Evolutionary conservation across 1,140 invertebrate genomes (phyloP).

Genomic region (Macrosteles quadrilineatus): DNA sequence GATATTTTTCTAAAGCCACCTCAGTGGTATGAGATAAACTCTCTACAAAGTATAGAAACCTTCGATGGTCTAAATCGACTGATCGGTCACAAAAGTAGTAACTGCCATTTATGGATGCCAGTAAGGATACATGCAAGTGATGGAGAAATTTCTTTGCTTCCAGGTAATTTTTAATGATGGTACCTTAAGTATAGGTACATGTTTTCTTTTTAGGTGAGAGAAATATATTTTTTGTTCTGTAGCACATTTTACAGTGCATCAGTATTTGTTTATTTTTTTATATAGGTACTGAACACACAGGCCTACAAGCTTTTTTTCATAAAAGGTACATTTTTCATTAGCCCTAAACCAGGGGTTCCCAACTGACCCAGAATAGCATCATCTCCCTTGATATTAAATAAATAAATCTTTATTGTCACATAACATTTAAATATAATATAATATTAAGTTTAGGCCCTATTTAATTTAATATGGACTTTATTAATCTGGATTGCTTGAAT

Average conservation of each 20-base stretch:
- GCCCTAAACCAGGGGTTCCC: background rate
- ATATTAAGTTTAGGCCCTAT: too few species aligned
- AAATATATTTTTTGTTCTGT: too few species aligned
- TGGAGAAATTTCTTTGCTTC: background rate
- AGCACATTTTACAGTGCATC: background rate
- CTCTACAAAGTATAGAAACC: conserved; percentile 50
- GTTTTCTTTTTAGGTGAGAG: background rate
- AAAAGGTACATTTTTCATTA: background rate
- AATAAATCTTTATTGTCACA: too few species aligned
- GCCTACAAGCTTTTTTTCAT: background rate
- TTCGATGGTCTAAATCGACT: conserved; percentile 50
- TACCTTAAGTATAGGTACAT: background rate
- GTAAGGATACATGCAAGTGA: conserved; percentile 45
- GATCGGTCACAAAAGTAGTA: conserved; percentile 51
- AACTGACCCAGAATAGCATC: too few species aligned
- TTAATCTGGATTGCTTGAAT: too few species aligned
- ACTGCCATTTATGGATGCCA: conserved; percentile 49
- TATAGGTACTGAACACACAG: background rate
- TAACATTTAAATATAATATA: too few species aligned
- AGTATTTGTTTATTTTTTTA: background rate
- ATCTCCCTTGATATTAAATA: too few species aligned
- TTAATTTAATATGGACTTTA: too few species aligned
- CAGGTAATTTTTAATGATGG: background rate
- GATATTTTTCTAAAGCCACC: conserved; percentile 54
- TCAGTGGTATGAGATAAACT: conserved; percentile 59